phyloP scores from a whole-genome alignment of 2,797 vertebrate genomes.

The Esox masquinongy region DNA sequence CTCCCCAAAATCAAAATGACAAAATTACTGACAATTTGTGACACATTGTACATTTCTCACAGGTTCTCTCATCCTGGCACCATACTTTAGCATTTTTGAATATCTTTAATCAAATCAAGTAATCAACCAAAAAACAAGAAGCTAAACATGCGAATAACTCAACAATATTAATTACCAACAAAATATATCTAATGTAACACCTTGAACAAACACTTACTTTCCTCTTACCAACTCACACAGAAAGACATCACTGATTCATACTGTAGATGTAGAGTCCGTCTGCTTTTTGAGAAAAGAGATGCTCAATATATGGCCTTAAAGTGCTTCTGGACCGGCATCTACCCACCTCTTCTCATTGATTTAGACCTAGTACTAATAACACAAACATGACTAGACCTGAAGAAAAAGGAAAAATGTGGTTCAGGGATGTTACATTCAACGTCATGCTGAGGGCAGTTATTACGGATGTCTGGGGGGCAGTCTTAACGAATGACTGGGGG shows the following conservation, averaged over 20 bases:
- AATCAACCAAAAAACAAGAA: not conserved
- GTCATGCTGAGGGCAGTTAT: constrained; percentile 43
- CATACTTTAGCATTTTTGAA: not conserved
- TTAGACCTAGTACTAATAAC: not conserved
- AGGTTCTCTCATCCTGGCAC: not conserved
- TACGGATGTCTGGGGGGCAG: constrained; percentile 37
- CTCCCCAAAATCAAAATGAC: not conserved
- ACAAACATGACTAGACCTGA: not conserved
- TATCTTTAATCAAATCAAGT: not conserved
- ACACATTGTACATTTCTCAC: not conserved
- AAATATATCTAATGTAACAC: not conserved
- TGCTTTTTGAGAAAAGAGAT: not conserved
- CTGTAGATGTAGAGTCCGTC: not conserved
- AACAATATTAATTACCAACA: not conserved
- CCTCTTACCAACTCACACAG: not conserved
- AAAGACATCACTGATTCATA: not conserved
- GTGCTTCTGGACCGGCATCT: not conserved
- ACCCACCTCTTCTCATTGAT: not conserved
- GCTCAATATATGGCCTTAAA: not conserved
- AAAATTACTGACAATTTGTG: not conserved
- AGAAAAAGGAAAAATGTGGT: constrained; percentile 43
- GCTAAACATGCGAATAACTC: constrained; percentile 10
- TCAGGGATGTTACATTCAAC: constrained; percentile 66
- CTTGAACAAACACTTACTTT: constrained; percentile 1
- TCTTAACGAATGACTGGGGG: not conserved